Base-by-base conservation (phyloP, 2,888 invertebrate genomes). In the Hylaea fasciaria region DNA sequence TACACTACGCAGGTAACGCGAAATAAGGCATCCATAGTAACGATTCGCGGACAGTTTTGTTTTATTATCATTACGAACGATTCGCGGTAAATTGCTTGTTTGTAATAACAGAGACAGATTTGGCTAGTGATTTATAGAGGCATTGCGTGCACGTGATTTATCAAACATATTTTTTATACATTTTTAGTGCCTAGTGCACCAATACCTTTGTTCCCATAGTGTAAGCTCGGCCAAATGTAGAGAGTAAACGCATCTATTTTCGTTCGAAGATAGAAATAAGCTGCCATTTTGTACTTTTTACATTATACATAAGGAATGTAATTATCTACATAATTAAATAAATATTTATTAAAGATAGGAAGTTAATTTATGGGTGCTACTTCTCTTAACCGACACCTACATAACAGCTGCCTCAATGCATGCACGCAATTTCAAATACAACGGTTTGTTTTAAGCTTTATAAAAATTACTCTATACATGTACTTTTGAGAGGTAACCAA, bases 1-100 rank as follows among this genome's bases (percentile, higher is more conserved):
- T 88, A 91, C 87, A 79, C 79, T 77, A 81, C 77, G 84, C 87
- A 88, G 89, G 91, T 91, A 91, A 91, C 91, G 85, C 82, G 85
- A 87, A 88, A 83, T 90, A 92, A 92, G 91, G 91, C 92, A 89
- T 87, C 85, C 80, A 81, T 86, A 82, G 73, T 73, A 77, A 76
- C 72, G 74, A 65, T 76, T 77, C 69, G 69, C 68, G 72, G 83
- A 81, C 81, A 85, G 84, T 85, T 76, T 80, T 32, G 53, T 65
- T 63, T 58, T 66, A 70, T 39, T 57, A 14, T 47, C 22, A 5
- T 22, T 22, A 22, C 5, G 22, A 50, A 69, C 60, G 56, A 67
- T 16, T 9, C 65, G 58, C 60, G 57, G 61, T 70, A 69, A 1
- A 72, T 52, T 69, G 66, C 69, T 57, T 41, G 46, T 50, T 57